Evolutionary conservation across 2,797 vertebrate genomes (phyloP).

Genomic region (Hippocampus kuda): DNA sequence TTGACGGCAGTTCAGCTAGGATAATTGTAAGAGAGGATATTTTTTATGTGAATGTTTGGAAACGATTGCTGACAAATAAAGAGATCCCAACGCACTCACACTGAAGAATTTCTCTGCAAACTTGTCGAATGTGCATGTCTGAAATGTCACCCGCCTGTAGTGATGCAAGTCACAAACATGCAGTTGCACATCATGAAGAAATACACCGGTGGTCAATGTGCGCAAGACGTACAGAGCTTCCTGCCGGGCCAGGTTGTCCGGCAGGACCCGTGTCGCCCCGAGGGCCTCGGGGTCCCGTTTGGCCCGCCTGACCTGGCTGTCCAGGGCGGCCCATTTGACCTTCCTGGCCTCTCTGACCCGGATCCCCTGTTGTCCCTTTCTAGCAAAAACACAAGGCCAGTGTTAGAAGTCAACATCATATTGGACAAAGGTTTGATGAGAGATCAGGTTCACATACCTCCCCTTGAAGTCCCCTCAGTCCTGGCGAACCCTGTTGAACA

Average conservation of each 20-base stretch:
- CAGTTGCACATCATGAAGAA: not conserved
- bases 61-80: conserved; percentile 27
- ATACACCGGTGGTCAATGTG: conserved; percentile 3
- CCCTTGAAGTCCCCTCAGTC: conserved; percentile 74
- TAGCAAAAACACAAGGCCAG: conserved; percentile 60
- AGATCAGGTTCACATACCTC: conserved; percentile 69
- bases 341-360: conserved; percentile 70
- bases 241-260: conserved; percentile 79
- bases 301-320: conserved; percentile 70
- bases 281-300: conserved; percentile 72
- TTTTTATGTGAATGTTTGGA: conserved; percentile 8
- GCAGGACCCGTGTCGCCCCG: conserved; percentile 72
- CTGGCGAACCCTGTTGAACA: conserved; percentile 72
- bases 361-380: conserved; percentile 87
- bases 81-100: conserved; percentile 61
- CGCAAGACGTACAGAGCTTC: conserved; percentile 75
- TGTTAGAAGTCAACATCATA: conserved; percentile 34
- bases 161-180: not conserved
- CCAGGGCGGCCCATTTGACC: conserved; percentile 83
- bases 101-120: conserved; percentile 86
- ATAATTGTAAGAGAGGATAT: conserved; percentile 25
- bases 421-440: not conserved
- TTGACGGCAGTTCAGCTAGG: conserved; percentile 77
- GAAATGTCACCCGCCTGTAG: conserved; percentile 78
- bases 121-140: conserved; percentile 83